These are phyloP conservation scores for Takifugu rubripes DNA, from an alignment of 2,797 vertebrate genomes.

Conservation along the genomic window DNA sequence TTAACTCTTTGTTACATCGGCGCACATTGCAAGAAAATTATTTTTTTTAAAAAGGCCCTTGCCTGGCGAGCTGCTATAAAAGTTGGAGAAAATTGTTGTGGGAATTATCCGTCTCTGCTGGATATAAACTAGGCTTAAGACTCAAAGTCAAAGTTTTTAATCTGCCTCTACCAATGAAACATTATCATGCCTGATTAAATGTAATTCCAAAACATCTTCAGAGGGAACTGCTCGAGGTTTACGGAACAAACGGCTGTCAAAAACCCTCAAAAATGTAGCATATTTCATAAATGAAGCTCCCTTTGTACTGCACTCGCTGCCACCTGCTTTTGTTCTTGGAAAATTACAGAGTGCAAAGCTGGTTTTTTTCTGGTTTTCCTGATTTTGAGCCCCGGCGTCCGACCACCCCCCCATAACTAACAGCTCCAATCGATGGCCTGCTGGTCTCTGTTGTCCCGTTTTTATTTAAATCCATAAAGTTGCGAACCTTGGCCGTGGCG, in stretches of 20 bases:
- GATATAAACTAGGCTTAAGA: conserved; percentile 42
- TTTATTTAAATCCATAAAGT: conserved; percentile 64
- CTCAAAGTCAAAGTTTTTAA: conserved; percentile 46
- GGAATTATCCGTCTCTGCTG: conserved; percentile 61
- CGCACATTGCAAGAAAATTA: conserved; percentile 32
- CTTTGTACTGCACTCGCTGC: conserved; percentile 27
- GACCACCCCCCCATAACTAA: conserved; percentile 51
- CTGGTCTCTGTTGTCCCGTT: conserved; percentile 42
- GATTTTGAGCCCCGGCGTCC: conserved; percentile 50
- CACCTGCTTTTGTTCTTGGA: conserved; percentile 38
- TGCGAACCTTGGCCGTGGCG: conserved; percentile 33
- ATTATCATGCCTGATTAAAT: conserved; percentile 36
- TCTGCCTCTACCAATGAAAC: conserved; percentile 28
- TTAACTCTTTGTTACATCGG: conserved; percentile 57
- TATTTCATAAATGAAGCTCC: not conserved
- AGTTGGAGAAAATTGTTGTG: conserved; percentile 63
- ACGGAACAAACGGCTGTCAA: not conserved
- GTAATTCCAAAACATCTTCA: conserved; percentile 5
- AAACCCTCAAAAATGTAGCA: not conserved
- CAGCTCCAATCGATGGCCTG: conserved; percentile 59
- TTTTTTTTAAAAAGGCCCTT: conserved; percentile 27
- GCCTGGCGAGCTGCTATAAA: conserved; percentile 53
- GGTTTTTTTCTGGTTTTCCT: conserved; percentile 45
- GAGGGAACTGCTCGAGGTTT: conserved; percentile 6
- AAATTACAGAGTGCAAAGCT: conserved; percentile 61